Evolutionary conservation across 2,113 vertebrate genomes (phyloP).

Genomic region (Parus major): DNA sequence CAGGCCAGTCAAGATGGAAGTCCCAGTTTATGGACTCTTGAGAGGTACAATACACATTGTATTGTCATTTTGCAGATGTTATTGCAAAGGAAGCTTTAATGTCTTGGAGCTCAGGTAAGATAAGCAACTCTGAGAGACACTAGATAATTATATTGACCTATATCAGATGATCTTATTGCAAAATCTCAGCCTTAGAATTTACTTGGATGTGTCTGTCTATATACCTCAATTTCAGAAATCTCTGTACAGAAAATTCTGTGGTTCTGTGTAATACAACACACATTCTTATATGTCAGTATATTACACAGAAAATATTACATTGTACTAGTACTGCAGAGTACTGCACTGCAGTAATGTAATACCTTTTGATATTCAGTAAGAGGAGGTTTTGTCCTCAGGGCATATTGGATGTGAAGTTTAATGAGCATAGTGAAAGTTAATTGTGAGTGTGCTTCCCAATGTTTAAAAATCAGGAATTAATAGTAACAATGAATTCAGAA

Average conservation of each 20-base stretch:
- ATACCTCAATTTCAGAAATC: slow-evolving; percentile 12
- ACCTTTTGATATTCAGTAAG: not conserved
- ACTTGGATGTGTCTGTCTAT: not conserved
- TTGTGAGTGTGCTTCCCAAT: not conserved
- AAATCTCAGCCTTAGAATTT: slow-evolving; percentile 35
- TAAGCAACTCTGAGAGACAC: not conserved
- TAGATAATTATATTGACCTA: not conserved
- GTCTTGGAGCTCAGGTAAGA: not conserved
- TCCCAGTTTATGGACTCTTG: not conserved
- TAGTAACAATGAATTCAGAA: not conserved
- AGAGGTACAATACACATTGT: not conserved
- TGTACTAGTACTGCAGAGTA: no score
- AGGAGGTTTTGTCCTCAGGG: not conserved
- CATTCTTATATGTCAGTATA: not conserved
- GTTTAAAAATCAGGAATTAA: not conserved
- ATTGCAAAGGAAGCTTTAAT: not conserved
- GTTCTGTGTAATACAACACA: not conserved
- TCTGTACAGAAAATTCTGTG: not conserved
- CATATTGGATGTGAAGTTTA: not conserved
- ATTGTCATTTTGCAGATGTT: not conserved
- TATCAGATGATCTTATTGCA: not conserved
- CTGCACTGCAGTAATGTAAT: not conserved
- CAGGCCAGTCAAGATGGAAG: not conserved
- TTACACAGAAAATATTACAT: not conserved
- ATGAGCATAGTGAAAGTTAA: not conserved